Evolutionary conservation across 2,113 vertebrate genomes (phyloP), one percentile per base, ranked within the genome.

Genomic region (Indicator indicator): DNA sequence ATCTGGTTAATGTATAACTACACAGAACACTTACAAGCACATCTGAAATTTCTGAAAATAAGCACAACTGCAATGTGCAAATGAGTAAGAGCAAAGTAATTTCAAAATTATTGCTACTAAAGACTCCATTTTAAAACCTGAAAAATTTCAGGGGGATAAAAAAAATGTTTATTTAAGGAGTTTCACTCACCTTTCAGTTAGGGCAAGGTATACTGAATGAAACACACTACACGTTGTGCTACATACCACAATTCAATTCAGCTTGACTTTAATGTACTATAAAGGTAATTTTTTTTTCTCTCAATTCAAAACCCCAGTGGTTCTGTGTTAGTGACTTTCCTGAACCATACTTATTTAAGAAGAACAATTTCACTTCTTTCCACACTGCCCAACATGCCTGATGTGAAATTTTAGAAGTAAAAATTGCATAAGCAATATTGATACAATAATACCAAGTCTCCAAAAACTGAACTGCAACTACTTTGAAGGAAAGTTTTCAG

Each of bases 201-300:
- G 63, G 64, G 7, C 4, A 1, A 0, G 5, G 21, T 68, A 44
- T 8, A 52, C 0, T 1, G 28, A 91, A 87, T 28, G 11, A 23
- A 92, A 88, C 38, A 36, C n/a, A 4, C 4, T 33, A 56, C 6
- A 56, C 84, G 3, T 65, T n/a, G 58, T 9, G 55, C 21, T 40
- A 55, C 27, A 52, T 26, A 30, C 0, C 38, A 12, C 24, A 32
- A 68, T 58, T 75, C 16, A 40, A n/a, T 70, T 83, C 69, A 65
- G 70, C 42, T 38, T 58, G 26, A 69, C 8, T 73, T 65, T 19
- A 46, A 56, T 2, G 6, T 42, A 54, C 16, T 62, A 56, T 2
- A 6, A 59, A 86, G 85, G 24, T 23, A 14, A 1, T 9, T 27
- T 8, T 7, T 19, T n/a, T n/a, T 52, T 46, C 17, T 16, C 5